Evolutionary conservation across 2,113 vertebrate species (phyloP), one percentile per base, ranked within the genome.

Genomic region (Hystrix cristata): DNA sequence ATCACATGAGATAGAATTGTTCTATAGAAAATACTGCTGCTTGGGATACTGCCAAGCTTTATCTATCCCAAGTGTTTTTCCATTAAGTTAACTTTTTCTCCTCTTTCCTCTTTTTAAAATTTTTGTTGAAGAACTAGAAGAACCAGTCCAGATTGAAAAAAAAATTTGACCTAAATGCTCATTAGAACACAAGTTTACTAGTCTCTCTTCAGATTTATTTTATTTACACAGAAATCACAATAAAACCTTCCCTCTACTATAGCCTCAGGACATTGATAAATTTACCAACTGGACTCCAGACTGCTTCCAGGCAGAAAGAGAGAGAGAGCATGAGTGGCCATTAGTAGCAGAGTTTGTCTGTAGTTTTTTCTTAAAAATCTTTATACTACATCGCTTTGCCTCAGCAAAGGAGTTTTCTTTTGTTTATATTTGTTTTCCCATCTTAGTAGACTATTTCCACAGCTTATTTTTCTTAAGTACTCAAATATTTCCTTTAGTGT

Each of bases 11-110:
- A 81, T 90, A 97, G 90, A 76, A 91, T 60, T 14, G 16, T 93
- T 87, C 95, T 97, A 83, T 71, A 97, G 94, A 92, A 97, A 98
- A 98, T 94, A 64, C 84, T 97, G 43, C 55, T 15, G 2, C 59
- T 87, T 95, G 96, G 74, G 51, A 95, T 25, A 81, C 95, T 62
- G 85, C 76, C 85, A 88, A 85, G 29, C 84, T 97, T 98, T 97
- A 96, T 93, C 71, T 97, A 38, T 71, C 60, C 29, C 79, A 29
- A 91, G 11, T 87, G 18, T 25, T 97, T 97, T 94, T 89, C 71
- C 89, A 62, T 27, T 16, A 78, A 25, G 89, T 97, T 95, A 84
- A 78, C 10, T 0, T 82, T 95, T 97, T 92, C 65, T 12, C 0
- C 21, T 83, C n/a, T 4, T 34, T 51, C 72, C 59, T 96, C 76